Base-by-base conservation (phyloP, 2,113 vertebrate genomes). In the Elephantulus edwardii region DNA sequence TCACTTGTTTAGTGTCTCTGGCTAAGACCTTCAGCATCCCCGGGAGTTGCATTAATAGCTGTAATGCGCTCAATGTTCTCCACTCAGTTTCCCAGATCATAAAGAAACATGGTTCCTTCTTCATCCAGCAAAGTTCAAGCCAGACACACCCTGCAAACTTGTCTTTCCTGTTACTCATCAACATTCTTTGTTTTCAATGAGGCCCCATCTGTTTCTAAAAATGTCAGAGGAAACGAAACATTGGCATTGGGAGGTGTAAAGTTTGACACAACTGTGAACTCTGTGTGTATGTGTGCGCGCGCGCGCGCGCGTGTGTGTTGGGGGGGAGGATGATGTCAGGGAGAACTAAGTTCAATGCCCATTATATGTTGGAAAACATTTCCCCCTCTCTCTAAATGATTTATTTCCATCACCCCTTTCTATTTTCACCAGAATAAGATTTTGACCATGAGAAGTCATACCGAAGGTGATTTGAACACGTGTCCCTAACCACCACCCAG, bases 231-330 rank as follows among this genome's bases (percentile, higher is more conserved):
- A 81, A 95, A 92, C 90, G 83, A 46, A 86, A 79, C 87, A 79
- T n/a, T 4, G 74, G 66, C 90, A 92, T 77, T 96, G 76, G 11
- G 72, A 90, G 94, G 54, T 17, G 50, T n/a, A 89, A 84, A 38
- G 54, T 88, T 87, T 71, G 82, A 86, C 58, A 64, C 72, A 87
- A 95, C 17, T 62, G 22, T 62, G 58, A 85, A 79, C 50, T 28
- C n/a, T n/a, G n/a, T n/a, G n/a, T n/a, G n/a, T n/a, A n/a, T n/a
- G n/a, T n/a, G n/a, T n/a, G n/a, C n/a, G n/a, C n/a, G n/a, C n/a
- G n/a, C n/a, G n/a, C n/a, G n/a, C n/a, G n/a, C n/a, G n/a, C n/a
- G n/a, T n/a, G n/a, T n/a, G n/a, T n/a, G n/a, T n/a, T n/a, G n/a
- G n/a, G n/a, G n/a, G n/a, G n/a, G n/a, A n/a, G n/a, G n/a, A n/a